These are phyloP conservation scores for Diachasmimorpha longicaudata DNA, from an alignment of 1,140 invertebrate species.

Conservation along the genomic window DNA sequence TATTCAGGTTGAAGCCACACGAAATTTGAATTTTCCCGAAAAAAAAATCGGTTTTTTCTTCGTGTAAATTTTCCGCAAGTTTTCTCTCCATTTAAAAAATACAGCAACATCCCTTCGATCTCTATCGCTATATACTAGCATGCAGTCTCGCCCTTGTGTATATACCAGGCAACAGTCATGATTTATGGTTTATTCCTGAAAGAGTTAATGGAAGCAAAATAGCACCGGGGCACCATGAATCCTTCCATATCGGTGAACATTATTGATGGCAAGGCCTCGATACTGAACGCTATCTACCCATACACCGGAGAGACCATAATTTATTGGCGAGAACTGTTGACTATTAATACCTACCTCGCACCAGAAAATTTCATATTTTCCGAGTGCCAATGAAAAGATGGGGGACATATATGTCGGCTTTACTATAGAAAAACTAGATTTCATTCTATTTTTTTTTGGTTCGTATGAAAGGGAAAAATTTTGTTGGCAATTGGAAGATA, in stretches of 20 bases:
- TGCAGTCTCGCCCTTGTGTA: neutral
- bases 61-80: too few relatives aligned
- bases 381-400: neutral
- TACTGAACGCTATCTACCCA: conserved; percentile 38
- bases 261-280: conserved; percentile 50
- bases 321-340: conserved; percentile 41
- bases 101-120: neutral
- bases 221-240: conserved; percentile 48
- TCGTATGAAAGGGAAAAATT: neutral
- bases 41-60: too few relatives aligned
- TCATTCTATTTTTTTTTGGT: neutral
- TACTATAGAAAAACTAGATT: neutral
- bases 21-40: too few relatives aligned
- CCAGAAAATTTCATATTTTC: conserved; percentile 6
- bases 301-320: conserved; percentile 37
- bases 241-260: conserved; percentile 50
- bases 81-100: too few relatives aligned
- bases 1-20: too few relatives aligned
- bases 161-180: conserved; percentile 29
- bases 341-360: conserved; percentile 35
- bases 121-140: neutral
- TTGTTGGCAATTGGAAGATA: neutral
- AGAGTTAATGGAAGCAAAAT: conserved; percentile 59
- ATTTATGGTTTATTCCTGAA: conserved; percentile 49
- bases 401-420: neutral